These are phyloP conservation scores for Calameuta filiformis DNA, from an alignment of 2,888 invertebrate genomes.

Conservation along the genomic window DNA sequence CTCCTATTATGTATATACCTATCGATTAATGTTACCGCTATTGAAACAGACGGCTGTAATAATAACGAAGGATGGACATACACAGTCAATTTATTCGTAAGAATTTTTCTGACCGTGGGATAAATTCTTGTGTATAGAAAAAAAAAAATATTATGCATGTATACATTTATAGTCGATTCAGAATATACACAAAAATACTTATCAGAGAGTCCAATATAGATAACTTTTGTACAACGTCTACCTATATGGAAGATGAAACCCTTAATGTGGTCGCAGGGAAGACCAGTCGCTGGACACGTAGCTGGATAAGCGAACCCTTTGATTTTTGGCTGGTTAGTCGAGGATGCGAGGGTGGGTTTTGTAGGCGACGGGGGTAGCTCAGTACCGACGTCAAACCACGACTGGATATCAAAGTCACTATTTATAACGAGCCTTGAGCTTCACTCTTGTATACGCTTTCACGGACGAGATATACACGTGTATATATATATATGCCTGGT, in stretches of 20 bases:
- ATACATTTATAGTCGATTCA: too few relatives aligned
- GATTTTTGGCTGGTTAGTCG: conserved; percentile 46
- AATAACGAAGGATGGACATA: background rate
- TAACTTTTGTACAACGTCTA: background rate
- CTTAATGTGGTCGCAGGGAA: background rate
- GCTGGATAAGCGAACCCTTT: conserved; percentile 41
- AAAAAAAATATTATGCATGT: too few relatives aligned
- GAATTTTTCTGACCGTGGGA: background rate
- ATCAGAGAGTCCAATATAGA: background rate
- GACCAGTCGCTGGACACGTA: background rate
- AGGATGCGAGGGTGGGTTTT: background rate
- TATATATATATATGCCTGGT: background rate
- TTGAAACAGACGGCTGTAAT: conserved; percentile 12
- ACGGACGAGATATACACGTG: background rate
- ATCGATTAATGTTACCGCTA: conserved; percentile 32
- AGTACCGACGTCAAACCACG: conserved; percentile 49
- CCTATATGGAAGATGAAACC: background rate
- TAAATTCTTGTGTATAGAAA: background rate
- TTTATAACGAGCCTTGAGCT: conserved; percentile 53
- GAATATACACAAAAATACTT: background rate
- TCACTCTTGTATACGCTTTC: background rate
- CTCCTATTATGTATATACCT: conserved; percentile 17
- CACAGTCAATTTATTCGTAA: background rate
- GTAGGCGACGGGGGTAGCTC: conserved; percentile 41
- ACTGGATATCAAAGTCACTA: conserved; percentile 62